Base-by-base conservation (phyloP, 2,113 vertebrate species). In the Limnothrissa miodon region DNA sequence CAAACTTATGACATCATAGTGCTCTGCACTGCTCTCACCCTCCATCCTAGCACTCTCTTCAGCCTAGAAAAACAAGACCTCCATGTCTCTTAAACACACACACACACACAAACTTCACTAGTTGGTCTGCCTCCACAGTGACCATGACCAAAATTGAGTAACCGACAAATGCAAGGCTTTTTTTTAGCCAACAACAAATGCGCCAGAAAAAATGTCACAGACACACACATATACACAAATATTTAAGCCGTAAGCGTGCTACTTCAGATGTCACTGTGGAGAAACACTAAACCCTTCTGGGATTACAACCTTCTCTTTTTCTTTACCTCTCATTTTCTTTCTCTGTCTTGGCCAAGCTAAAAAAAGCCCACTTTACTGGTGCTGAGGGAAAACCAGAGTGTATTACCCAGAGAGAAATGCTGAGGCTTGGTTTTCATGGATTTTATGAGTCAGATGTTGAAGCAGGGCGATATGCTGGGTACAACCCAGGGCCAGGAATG, bases 361-460 rank as follows among this genome's bases (percentile, higher is more conserved):
- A 85, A 78, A 83, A 45, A 80, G 74, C 39, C 56, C 42, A 70
- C 82, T 80, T 85, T 62, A 84, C 79, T 74, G 45, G 74, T 25
- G 1, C 19, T 44, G 51, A 81, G 78, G 81, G 83, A 74, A 82
- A 85, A 79, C 45, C 74, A 29, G 82, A 74, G 79, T 45, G 81
- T 78, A 83, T 66, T 81, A 70, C 80, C 78, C 80, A 78, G 78
- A 82, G 81, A 78, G 83, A 84, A 83, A 79, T 39, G 79, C 83
- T 86, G 83, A 82, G 81, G 80, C 81, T 80, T 82, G 84, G 80
- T 48, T 86, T 85, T 85, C 46, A 78, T 81, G 78, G 81, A 79
- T 82, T 85, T 83, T 84, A 79, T 83, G 82, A 82, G 80, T 85
- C 85, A 85, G 83, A 88, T 83, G 62, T 53, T 44, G 51, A 74